These are phyloP conservation scores for Diploptera punctata DNA, from an alignment of 2,888 invertebrate species.

Conservation along the genomic window DNA sequence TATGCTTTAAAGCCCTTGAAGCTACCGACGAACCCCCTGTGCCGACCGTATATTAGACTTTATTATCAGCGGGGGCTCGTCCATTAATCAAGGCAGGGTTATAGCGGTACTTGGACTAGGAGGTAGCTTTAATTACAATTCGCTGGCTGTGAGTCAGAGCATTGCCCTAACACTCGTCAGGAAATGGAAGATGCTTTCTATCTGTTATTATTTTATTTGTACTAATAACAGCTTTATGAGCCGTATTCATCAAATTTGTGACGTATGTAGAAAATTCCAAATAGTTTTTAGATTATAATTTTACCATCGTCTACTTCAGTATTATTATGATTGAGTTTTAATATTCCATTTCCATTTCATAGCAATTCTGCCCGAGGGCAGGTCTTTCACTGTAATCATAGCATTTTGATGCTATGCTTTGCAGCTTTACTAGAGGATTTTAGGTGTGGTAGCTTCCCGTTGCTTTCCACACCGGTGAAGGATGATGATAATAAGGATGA, in stretches of 20 bases:
- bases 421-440: too few relatives aligned
- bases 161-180: background rate
- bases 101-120: background rate
- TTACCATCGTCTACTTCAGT: too few relatives aligned
- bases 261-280: background rate
- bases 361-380: too few relatives aligned
- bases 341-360: too few relatives aligned
- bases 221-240: background rate
- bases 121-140: slow-evolving; percentile 5
- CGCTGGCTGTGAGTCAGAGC: slow-evolving; percentile 3
- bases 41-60: slow-evolving; percentile 3
- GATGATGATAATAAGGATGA: too few relatives aligned
- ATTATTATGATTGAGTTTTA: too few relatives aligned
- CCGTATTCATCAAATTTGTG: background rate
- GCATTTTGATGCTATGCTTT: too few relatives aligned
- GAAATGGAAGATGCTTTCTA: background rate
- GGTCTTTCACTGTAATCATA: too few relatives aligned
- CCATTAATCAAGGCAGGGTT: slow-evolving; percentile 16
- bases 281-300: too few relatives aligned
- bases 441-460: too few relatives aligned
- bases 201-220: background rate
- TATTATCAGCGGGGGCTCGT: slow-evolving; percentile 14
- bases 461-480: too few relatives aligned
- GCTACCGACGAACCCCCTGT: slow-evolving; percentile 1
- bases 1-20: background rate